Percentiles rank a stretch among this genome's conserved stretches.
Evolutionary conservation across 2,888 invertebrate species (phyloP).

Genomic region (Oligia strigilis): DNA sequence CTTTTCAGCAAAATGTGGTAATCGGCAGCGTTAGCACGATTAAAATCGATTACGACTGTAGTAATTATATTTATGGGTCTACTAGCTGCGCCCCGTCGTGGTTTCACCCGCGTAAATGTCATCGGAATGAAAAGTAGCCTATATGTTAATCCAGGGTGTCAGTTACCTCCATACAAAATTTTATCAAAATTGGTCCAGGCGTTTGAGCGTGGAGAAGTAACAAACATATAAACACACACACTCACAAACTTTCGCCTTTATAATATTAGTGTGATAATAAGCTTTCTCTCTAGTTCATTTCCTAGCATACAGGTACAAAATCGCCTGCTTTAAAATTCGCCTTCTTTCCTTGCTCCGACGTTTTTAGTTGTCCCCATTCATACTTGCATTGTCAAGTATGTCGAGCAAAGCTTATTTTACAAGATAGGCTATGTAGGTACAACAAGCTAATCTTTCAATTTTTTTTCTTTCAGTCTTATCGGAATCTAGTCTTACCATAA

Average conservation of each 20-base stretch:
- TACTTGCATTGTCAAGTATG: too few species aligned
- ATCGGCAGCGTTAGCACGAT: not conserved
- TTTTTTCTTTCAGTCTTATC: not conserved
- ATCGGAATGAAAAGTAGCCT: too few species aligned
- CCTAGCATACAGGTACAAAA: not conserved
- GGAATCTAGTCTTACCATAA: slow-evolving; percentile 91
- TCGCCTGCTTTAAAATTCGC: not conserved
- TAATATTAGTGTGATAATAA: not conserved
- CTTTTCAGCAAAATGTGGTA: not conserved
- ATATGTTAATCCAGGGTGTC: too few species aligned
- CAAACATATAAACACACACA: too few species aligned
- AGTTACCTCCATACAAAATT: too few species aligned
- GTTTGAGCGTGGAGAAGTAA: too few species aligned
- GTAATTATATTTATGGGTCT: not conserved
- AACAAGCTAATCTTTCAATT: not conserved
- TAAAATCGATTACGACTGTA: not conserved
- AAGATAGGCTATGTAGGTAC: not conserved
- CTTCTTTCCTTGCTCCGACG: not conserved
- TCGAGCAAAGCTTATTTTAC: not conserved
- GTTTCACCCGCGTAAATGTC: too few species aligned
- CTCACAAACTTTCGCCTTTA: too few species aligned
- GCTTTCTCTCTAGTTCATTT: not conserved
- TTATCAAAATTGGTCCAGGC: too few species aligned
- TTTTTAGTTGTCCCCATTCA: not conserved
- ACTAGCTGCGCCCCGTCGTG: too few species aligned